Base-by-base conservation (phyloP, 2,888 invertebrate species). In the Oasisia sp. region DNA sequence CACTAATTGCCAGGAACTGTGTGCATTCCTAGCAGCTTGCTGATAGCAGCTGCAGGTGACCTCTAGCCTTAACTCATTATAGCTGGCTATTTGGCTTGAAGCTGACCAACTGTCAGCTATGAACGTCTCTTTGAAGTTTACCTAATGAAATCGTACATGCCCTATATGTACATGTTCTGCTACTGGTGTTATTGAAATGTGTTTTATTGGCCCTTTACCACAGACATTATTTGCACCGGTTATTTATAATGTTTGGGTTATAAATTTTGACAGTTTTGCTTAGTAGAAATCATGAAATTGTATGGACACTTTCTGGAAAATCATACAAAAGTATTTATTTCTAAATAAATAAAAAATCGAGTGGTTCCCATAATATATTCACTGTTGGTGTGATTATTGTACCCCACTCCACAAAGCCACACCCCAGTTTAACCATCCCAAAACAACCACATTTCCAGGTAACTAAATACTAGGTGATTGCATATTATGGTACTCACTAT, bases 1-100 rank as follows among this genome's bases (percentile, higher is more conserved):
- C 74, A 74, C 74, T 74, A 74, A 74, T 74, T 74, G 74, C 74
- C 27, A 74, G 74, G 74, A 74, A 74, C 27, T 74, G 74, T 74
- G 74, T 74, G 74, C 74, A 74, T 74, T 74, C 74, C 74, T 74
- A 74, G 74, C 74, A 74, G 74, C 74, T 74, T 74, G 74, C 27
- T 74, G 74, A 74, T 74, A 74, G n/a, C 74, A 74, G 74, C 74
- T 74, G 74, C 74, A 19, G 27, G 74, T 74, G 74, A 74, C n/a
- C 74, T 27, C 74, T n/a, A 74, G 74, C 27, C 27, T 74, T 74
- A 74, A 74, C 74, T 74, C 3, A 27, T 74, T 74, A 74, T 74
- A 19, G 74, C 74, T 27, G 74, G 74, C 74, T 27, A 27, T 74
- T 27, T 27, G 74, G 74, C 74, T 74, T 19, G 74, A 74, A 27